Percentiles rank a stretch among this genome's conserved stretches.
These are phyloP conservation scores for Plectropomus leopardus DNA, from an alignment of 2,113 vertebrate genomes.

Conservation along the genomic window DNA sequence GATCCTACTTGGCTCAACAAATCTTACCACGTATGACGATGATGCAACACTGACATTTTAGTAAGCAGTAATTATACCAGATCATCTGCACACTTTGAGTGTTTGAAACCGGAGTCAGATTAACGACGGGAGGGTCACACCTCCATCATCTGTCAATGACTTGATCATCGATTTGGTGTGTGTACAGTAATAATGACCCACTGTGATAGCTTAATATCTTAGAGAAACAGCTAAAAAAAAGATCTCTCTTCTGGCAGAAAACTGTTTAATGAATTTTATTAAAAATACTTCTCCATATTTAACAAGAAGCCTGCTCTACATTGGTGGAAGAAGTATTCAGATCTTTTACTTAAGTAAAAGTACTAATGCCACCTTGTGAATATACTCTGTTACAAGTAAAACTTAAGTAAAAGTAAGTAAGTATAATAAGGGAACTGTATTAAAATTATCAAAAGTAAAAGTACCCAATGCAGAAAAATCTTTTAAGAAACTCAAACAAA, in stretches of 20 bases:
- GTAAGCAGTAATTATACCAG: conserved; percentile 51
- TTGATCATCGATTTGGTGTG: conserved; percentile 8
- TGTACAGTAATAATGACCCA: neutral
- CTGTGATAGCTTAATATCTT: neutral
- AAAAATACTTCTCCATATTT: neutral
- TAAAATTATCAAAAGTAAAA: too few species aligned
- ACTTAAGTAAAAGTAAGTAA: too few species aligned
- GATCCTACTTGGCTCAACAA: conserved; percentile 68
- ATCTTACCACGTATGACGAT: conserved; percentile 62
- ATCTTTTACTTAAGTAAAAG: too few species aligned
- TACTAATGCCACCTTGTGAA: too few species aligned
- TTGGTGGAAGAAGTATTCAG: too few species aligned
- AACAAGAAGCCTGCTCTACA: neutral
- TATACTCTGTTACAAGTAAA: too few species aligned
- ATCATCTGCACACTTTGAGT: conserved; percentile 49
- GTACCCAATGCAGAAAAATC: too few species aligned
- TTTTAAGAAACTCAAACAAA: too few species aligned
- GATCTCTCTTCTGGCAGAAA: neutral
- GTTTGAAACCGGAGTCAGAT: conserved; percentile 12
- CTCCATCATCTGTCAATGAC: conserved; percentile 8
- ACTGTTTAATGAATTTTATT: too few species aligned
- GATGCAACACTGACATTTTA: conserved; percentile 76
- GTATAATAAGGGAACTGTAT: too few species aligned
- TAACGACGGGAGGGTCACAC: conserved; percentile 11
- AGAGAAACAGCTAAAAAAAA: neutral